Conservation (phyloP, 23 tunicate genomes). For the Trididemnum nubilum region DNA sequence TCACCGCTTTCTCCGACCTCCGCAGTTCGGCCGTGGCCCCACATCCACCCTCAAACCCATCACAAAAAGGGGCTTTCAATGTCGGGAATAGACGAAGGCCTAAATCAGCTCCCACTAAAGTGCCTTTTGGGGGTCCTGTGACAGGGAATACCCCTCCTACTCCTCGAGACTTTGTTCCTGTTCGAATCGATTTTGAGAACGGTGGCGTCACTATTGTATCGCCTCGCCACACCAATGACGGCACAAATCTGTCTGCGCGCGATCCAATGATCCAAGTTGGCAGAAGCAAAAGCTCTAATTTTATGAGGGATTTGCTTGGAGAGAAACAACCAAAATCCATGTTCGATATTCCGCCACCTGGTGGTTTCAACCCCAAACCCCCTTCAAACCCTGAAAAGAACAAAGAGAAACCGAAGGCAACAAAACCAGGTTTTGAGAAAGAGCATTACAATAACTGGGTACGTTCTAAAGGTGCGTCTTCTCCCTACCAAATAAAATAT, state of each 20-base stretch:
- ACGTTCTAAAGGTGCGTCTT: slow-evolving; percentile 33
- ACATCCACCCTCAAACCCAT: slow-evolving; percentile 17
- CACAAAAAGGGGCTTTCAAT: not conserved
- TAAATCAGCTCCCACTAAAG: slow-evolving; percentile 74
- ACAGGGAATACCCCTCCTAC: slow-evolving; percentile 18
- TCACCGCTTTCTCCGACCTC: slow-evolving; percentile 76
- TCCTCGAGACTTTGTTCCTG: slow-evolving; percentile 35
- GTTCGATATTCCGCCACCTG: slow-evolving; percentile 51
- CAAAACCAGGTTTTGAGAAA: not conserved
- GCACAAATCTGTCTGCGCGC: slow-evolving; percentile 48
- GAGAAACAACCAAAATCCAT: slow-evolving; percentile 31
- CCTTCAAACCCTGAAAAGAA: not conserved
- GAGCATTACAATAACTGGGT: slow-evolving; percentile 76
- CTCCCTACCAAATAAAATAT: slow-evolving; percentile 28
- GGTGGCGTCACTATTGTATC: slow-evolving; percentile 50
- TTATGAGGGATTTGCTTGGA: slow-evolving; percentile 45
- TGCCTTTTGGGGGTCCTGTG: slow-evolving; percentile 49
- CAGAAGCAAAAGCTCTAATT: not conserved
- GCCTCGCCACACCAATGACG: not conserved
- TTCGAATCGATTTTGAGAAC: slow-evolving; percentile 42
- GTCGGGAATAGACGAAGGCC: slow-evolving; percentile 49
- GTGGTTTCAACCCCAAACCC: not conserved
- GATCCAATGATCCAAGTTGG: slow-evolving; percentile 24
- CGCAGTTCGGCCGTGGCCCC: slow-evolving; percentile 63
- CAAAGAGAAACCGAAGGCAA: not conserved